phyloP scores from a whole-genome alignment of 2,113 vertebrate genomes.

The Scalopus aquaticus region DNA sequence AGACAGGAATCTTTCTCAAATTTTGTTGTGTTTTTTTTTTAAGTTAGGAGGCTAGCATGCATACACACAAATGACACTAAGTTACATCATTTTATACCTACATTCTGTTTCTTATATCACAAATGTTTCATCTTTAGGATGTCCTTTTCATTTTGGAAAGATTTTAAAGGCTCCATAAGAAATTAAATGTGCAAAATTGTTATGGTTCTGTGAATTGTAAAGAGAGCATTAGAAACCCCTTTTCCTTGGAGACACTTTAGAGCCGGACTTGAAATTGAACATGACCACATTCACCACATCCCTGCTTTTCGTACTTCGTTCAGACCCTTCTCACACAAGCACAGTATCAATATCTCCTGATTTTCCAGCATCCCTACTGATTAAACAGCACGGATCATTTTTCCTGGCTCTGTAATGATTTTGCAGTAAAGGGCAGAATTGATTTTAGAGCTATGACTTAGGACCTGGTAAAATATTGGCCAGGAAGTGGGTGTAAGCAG shows the following conservation, averaged over 20 bases:
- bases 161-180: conserved; percentile 35
- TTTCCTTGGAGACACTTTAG: background rate
- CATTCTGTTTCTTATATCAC: conserved; percentile 1
- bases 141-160: background rate
- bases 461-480: conserved; percentile 76
- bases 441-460: conserved; percentile 83
- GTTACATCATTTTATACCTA: conserved; percentile 2
- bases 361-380: conserved; percentile 58
- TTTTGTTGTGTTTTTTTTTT: background rate
- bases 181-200: background rate
- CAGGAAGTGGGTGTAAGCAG: conserved; percentile 62
- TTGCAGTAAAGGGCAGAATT: conserved; percentile 78
- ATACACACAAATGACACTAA: background rate
- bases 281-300: background rate
- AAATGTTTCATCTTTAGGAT: conserved; percentile 39
- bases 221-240: background rate
- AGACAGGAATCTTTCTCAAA: conserved; percentile 29
- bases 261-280: conserved; percentile 30
- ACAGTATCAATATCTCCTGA: conserved; percentile 56
- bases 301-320: background rate
- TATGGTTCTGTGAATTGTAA: background rate
- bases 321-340: conserved; percentile 29
- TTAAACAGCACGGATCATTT: conserved; percentile 79
- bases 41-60: background rate
- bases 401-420: conserved; percentile 76